Evolutionary conservation across 2,888 invertebrate genomes (phyloP), one percentile per base, ranked within the genome.

Genomic region (Eulithis testata): DNA sequence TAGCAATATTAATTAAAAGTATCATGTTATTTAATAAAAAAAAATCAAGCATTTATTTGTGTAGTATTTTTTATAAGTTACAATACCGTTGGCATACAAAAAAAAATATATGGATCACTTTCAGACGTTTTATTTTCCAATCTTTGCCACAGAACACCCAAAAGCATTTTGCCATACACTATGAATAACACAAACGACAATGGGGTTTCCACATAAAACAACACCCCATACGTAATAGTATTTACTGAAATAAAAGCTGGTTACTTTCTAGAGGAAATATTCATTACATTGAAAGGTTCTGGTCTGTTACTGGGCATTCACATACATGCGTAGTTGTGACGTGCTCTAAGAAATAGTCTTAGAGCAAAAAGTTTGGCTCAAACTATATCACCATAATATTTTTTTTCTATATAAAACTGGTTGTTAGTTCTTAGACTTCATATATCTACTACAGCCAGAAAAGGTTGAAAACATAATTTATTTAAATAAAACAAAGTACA

Each of bases 281-380:
- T 86, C 85, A 86, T 86, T 85, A 83, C 71, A 71, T 64, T 81
- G 76, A 86, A 85, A 86, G 85, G 82, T 83, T 84, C 58, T 67
- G 73, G 73, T 70, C 76, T 76, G 72, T 77, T 75, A 70, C 36
- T 31, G 56, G 56, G 37, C 27, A 37, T 58, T 58, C 53, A 58
- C 53, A 63, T 8, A 57, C 58, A 31, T 47, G 47, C 45, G 57
- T 45, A 51, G 36, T 36, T 11, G 56, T 11, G 49, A 53, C 60
- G 57, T 37, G 49, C 21, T 50, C 37, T 58, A 50, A 36, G 58
- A 58, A 50, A 43, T 27, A 9, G n/a, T 40, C 6, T 21, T 57
- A 21, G 21, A 21, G 47, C 6, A 14, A 12, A 49, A 49, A 49
- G 3, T 49, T 49, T 49, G 21, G 2, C 44, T 45, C 14, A 47